Base-by-base conservation (phyloP, 2,797 vertebrate genomes). In the Coregonus sp. region DNA sequence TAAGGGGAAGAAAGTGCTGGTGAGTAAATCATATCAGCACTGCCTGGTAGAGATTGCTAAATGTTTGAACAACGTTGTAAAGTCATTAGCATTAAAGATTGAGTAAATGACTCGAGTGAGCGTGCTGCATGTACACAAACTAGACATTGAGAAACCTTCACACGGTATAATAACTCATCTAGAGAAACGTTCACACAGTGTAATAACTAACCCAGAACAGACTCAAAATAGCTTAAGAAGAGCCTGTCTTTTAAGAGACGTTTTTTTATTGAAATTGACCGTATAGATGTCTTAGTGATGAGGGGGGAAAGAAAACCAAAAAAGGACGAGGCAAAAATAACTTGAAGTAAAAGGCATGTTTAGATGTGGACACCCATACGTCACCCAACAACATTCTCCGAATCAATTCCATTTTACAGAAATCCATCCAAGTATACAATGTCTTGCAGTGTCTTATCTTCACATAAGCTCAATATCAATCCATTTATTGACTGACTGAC, bases 161-260 rank as follows among this genome's bases (percentile, higher is more conserved):
- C 40, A 2, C 6, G 2, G 6, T 47, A 47, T 47, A 40, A 40
- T 40, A 40, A 6, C 37, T 40, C 37, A 40, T 2, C 37, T 40
- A 9, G 37, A 40, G 6, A 7, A 40, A 40, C 1, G 6, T 40
- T 40, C 37, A 2, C 37, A 7, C 37, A 40, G 6, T 40, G 37
- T 40, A 40, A 40, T 9, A 40, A 9, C 40, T 47, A 7, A 47
- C 2, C 70, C 76, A 79, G 75, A 72, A 79, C 47, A 79, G 70
- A 81, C 76, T 78, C 52, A 66, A 76, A 82, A 79, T 69, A 72
- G 12, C 70, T 29, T 20, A 31, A n/a, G 9, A 51, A 3, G 5
- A 37, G 40, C 15, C 14, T 71, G 37, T 25, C 47, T 71, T 50
- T 51, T 59, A n/a, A n/a, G 14, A 20, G 14, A 14, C 12, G 5